Conservation (phyloP, 2,888 invertebrate genomes). For the Cheilosia impressa region DNA sequence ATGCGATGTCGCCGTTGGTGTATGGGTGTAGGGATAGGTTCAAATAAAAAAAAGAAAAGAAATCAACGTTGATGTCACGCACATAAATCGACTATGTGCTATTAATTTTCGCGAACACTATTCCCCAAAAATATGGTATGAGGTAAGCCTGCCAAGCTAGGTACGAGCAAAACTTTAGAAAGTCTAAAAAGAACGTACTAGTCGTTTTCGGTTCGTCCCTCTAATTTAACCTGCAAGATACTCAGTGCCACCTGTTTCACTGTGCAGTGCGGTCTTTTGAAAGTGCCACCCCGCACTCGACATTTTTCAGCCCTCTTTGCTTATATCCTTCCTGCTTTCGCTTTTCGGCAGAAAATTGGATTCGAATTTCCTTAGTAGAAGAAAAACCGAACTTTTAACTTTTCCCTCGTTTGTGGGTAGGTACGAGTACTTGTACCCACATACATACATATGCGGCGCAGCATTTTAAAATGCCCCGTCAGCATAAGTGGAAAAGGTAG, state of each 20-base stretch:
- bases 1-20: too few species aligned
- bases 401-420: slow-evolving; percentile 24
- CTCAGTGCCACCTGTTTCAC: slow-evolving; percentile 70
- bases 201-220: slow-evolving; percentile 18
- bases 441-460: neutral
- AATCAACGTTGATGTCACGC: slow-evolving; percentile 76
- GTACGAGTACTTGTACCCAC: neutral
- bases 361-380: slow-evolving; percentile 63
- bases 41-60: slow-evolving; percentile 33
- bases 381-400: slow-evolving; percentile 41
- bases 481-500: slow-evolving; percentile 68
- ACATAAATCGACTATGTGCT: slow-evolving; percentile 76
- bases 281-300: slow-evolving; percentile 1
- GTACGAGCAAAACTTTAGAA: neutral
- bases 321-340: slow-evolving; percentile 62
- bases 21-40: slow-evolving; percentile 34
- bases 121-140: slow-evolving; percentile 23
- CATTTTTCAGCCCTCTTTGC: slow-evolving; percentile 18
- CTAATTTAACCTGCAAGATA: slow-evolving; percentile 55
- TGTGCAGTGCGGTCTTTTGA: slow-evolving; percentile 14
- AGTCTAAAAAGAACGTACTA: neutral
- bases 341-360: slow-evolving; percentile 66
- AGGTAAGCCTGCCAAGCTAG: neutral
- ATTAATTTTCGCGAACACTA: slow-evolving; percentile 76
- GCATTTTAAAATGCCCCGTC: slow-evolving; percentile 72